Evolutionary conservation across 2,888 invertebrate genomes (phyloP).

Genomic region (Meiosimyza decipiens): DNA sequence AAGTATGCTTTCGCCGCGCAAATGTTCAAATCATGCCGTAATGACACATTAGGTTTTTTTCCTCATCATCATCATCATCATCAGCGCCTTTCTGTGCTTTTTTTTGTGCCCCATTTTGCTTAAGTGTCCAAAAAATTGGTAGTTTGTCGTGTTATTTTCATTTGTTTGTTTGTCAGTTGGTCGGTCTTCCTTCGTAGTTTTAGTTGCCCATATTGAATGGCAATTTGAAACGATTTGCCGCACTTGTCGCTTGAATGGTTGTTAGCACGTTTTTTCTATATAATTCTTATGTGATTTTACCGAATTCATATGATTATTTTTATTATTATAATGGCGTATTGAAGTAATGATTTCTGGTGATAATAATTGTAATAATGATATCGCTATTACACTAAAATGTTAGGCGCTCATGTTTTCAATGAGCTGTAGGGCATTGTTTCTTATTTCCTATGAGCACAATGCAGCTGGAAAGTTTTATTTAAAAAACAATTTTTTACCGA

Average conservation of each 20-base stretch:
- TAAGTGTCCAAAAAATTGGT: slow-evolving; percentile 23
- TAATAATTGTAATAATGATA: slow-evolving; percentile 1
- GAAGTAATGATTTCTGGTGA: slow-evolving; percentile 19
- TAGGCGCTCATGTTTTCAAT: not conserved
- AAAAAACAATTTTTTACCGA: not conserved
- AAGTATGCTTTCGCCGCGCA: not conserved
- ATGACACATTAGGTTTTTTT: slow-evolving; percentile 19
- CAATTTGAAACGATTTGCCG: slow-evolving; percentile 28
- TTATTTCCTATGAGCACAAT: not conserved
- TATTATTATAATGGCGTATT: slow-evolving; percentile 1
- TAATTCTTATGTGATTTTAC: slow-evolving; percentile 14
- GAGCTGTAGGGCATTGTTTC: not conserved
- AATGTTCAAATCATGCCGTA: slow-evolving; percentile 21
- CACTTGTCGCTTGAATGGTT: slow-evolving; percentile 26
- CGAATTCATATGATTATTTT: slow-evolving; percentile 22
- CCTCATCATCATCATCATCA: slow-evolving; percentile 2
- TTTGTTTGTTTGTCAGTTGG: slow-evolving; percentile 48
- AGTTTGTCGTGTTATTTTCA: slow-evolving; percentile 43
- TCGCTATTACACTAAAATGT: not conserved
- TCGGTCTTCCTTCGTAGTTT: not conserved
- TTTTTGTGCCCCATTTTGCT: slow-evolving; percentile 7
- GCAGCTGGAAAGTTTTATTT: not conserved
- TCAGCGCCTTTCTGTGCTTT: too few species aligned
- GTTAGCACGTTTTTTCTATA: slow-evolving; percentile 29
- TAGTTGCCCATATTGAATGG: slow-evolving; percentile 29